These are phyloP conservation scores for Erythrocercus mccallii DNA, from an alignment of 2,113 vertebrate genomes.

Conservation along the genomic window DNA sequence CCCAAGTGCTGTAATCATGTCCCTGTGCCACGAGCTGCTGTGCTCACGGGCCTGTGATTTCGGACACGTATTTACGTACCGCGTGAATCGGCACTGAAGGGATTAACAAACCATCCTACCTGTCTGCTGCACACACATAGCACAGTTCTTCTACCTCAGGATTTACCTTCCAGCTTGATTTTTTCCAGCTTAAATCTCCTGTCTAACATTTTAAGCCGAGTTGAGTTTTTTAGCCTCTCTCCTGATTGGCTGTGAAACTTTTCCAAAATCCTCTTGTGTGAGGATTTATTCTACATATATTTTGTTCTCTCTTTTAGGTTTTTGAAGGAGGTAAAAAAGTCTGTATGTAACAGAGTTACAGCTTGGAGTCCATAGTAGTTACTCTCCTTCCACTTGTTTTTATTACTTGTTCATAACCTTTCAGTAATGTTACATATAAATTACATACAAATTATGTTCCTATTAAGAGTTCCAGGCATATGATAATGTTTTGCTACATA, in stretches of 20 bases:
- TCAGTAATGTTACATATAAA: background rate
- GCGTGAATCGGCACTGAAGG: fast-evolving
- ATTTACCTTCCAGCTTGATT: background rate
- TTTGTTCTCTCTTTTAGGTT: background rate
- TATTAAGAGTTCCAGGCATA: background rate
- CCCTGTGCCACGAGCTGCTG: background rate
- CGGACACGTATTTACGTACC: background rate
- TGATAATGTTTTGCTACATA: background rate
- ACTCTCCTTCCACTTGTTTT: background rate
- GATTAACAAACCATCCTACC: background rate
- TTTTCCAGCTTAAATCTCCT: background rate
- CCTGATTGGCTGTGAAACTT: background rate
- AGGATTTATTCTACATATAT: background rate
- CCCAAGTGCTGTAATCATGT: fast-evolving
- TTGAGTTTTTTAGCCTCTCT: background rate
- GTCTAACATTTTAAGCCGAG: background rate
- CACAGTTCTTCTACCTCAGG: background rate
- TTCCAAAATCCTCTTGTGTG: background rate
- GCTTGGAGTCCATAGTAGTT: background rate
- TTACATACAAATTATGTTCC: background rate
- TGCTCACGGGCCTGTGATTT: background rate
- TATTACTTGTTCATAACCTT: background rate
- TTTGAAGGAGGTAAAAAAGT: background rate
- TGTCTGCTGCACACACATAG: background rate
- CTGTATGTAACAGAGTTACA: background rate